A percentile compares a stretch with the other conserved stretches of the same genome.
Evolutionary conservation across 2,888 invertebrate genomes (phyloP).

Genomic region (Cyaniris semiargus): DNA sequence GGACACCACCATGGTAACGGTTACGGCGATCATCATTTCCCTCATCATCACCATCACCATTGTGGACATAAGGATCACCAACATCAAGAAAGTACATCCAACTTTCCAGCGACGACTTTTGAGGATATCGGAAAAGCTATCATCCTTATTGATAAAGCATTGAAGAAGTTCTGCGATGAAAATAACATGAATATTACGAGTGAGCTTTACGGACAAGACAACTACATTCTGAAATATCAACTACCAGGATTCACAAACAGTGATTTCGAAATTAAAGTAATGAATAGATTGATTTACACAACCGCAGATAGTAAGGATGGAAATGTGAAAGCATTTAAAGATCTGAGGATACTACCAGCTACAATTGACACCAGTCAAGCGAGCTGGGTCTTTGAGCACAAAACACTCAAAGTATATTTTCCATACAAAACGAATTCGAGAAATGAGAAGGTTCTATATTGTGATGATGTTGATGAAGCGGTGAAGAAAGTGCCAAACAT

Average conservation of each 20-base stretch:
- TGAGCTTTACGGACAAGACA: neutral
- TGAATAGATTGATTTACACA: neutral
- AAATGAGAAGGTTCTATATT: neutral
- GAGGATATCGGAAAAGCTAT: neutral
- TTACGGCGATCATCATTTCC: neutral
- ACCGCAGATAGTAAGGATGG: neutral
- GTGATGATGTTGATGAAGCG: neutral
- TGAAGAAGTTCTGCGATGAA: neutral
- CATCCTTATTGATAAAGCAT: neutral
- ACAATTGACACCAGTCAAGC: neutral
- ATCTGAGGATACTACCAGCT: neutral
- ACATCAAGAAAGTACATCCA: neutral
- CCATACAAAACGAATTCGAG: neutral
- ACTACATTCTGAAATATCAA: slow-evolving; percentile 4
- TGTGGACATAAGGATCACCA: neutral
- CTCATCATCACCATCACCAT: no score
- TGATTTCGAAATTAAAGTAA: neutral
- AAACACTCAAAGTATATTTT: neutral
- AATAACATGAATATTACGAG: neutral
- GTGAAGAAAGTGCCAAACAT: neutral
- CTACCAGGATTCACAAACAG: neutral
- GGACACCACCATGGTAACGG: neutral
- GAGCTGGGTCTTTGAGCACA: neutral
- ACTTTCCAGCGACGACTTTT: neutral
- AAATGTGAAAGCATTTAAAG: neutral